Conservation (phyloP, 2,113 vertebrate species). For the Syngnathoides biaculeatus region DNA sequence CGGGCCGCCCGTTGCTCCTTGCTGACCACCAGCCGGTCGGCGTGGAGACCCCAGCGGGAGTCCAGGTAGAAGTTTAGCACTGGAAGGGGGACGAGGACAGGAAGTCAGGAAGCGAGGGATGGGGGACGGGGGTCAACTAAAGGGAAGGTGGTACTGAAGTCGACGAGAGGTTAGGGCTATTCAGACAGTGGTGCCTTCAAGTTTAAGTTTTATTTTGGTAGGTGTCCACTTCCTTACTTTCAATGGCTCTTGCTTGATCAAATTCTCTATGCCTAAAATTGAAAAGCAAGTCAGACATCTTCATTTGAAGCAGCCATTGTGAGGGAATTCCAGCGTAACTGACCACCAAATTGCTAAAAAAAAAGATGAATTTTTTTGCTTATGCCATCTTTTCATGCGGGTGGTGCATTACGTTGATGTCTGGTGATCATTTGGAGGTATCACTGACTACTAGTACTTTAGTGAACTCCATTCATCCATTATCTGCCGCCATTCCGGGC, state of each 20-base stretch:
- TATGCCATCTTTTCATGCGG: no score
- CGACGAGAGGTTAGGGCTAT: slow-evolving; percentile 5
- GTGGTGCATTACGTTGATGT: no score
- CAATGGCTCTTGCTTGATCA: not conserved
- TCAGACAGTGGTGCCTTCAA: not conserved
- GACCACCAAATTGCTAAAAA: no score
- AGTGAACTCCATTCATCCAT: no score
- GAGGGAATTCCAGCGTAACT: no score
- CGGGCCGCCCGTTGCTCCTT: slow-evolving; percentile 92
- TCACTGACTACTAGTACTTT: no score
- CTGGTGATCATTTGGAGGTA: no score
- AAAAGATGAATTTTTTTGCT: no score
- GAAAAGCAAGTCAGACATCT: not conserved
- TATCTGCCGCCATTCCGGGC: no score
- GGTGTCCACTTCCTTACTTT: not conserved
- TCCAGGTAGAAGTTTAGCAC: slow-evolving; percentile 96
- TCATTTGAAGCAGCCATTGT: not conserved
- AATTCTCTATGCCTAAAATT: not conserved
- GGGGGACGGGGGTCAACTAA: not conserved
- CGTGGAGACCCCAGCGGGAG: slow-evolving; percentile 90
- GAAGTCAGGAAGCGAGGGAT: not conserved
- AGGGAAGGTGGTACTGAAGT: slow-evolving; percentile 1
- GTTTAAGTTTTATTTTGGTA: not conserved
- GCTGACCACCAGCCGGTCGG: slow-evolving; percentile 89
- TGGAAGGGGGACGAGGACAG: slow-evolving; percentile 41